Percentiles rank a stretch among this genome's conserved stretches.
Conservation (phyloP, 2,888 invertebrate genomes). For the Gibbula magus region DNA sequence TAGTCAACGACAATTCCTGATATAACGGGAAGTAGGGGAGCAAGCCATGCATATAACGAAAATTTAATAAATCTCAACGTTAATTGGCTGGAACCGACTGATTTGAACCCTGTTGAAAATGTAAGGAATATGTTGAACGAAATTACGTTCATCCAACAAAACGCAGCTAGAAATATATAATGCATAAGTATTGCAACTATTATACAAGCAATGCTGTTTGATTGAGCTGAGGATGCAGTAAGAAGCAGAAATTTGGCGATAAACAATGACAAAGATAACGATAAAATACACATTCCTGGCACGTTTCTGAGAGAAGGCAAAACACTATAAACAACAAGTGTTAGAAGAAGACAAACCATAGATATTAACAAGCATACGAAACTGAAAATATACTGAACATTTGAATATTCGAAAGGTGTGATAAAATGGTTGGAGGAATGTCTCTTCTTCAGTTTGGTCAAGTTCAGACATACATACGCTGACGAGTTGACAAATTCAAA, state of each 20-base stretch:
- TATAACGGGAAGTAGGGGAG: slow-evolving; percentile 6
- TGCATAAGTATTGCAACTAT: slow-evolving; percentile 75
- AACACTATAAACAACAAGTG: slow-evolving; percentile 74
- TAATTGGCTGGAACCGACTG: slow-evolving; percentile 10
- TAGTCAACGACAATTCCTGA: slow-evolving; percentile 25
- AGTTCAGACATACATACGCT: slow-evolving; percentile 44
- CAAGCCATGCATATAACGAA: slow-evolving; percentile 34
- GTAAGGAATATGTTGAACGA: slow-evolving; percentile 79
- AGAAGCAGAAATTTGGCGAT: not conserved
- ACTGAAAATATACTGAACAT: slow-evolving; percentile 74
- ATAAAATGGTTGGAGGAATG: not conserved
- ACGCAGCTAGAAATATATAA: slow-evolving; percentile 77
- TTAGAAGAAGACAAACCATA: slow-evolving; percentile 75
- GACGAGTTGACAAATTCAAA: slow-evolving; percentile 27
- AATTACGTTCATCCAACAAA: slow-evolving; percentile 78
- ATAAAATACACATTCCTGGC: not conserved
- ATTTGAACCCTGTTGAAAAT: slow-evolving; percentile 52
- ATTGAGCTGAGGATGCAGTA: not conserved
- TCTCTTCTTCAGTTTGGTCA: slow-evolving; percentile 22
- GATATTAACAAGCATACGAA: slow-evolving; percentile 81
- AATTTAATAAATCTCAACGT: slow-evolving; percentile 30
- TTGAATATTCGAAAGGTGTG: slow-evolving; percentile 32
- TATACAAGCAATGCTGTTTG: slow-evolving; percentile 24
- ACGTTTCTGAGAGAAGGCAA: not conserved
- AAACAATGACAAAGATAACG: not conserved